Percentiles rank a stretch among this genome's conserved stretches.
Evolutionary conservation across 2,113 vertebrate genomes (phyloP).

Genomic region (Dromaius novaehollandiae): DNA sequence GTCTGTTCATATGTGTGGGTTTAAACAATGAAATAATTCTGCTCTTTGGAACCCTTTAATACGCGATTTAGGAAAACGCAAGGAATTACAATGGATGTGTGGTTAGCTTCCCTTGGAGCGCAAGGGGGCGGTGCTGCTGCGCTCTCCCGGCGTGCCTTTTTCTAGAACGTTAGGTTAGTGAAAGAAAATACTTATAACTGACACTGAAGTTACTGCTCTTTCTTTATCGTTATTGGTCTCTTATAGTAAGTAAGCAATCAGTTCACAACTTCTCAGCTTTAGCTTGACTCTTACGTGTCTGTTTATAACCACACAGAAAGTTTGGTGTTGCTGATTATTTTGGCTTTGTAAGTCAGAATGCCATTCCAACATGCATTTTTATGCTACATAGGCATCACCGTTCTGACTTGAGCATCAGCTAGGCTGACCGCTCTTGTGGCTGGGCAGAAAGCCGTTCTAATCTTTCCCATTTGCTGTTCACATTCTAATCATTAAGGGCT

Average conservation of each 20-base stretch:
- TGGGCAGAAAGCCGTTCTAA: not conserved
- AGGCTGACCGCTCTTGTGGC: rapidly evolving
- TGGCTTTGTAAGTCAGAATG: not conserved
- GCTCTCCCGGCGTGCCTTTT: not conserved
- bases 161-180: rapidly evolving
- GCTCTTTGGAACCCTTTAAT: not conserved
- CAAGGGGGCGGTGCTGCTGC: constrained; percentile 64
- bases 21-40: not conserved
- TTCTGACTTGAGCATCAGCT: not conserved
- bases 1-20: rapidly evolving
- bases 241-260: not conserved
- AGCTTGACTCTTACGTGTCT: not conserved
- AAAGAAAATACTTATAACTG: rapidly evolving
- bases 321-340: not conserved
- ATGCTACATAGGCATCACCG: rapidly evolving
- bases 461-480: not conserved
- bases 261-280: not conserved
- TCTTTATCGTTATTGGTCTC: not conserved
- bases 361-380: not conserved
- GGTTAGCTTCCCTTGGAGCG: not conserved
- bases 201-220: rapidly evolving
- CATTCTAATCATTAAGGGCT: not conserved
- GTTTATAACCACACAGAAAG: rapidly evolving
- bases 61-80: rapidly evolving
- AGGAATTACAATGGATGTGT: rapidly evolving